phyloP scores from a whole-genome alignment of 2,113 vertebrate species.

The Eulemur rufifrons region DNA sequence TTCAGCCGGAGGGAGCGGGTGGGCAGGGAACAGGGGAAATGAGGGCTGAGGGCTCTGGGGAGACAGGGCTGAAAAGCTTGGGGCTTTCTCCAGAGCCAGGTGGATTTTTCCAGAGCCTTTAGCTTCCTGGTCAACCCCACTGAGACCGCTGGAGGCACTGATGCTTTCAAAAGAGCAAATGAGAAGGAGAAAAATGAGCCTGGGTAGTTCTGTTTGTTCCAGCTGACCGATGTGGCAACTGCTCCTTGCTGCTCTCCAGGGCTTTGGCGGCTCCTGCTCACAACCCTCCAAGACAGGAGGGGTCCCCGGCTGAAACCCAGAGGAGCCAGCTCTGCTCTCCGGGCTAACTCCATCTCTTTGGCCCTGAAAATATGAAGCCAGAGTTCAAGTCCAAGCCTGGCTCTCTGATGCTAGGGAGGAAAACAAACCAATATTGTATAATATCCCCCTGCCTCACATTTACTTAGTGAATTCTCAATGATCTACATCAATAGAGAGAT shows the following conservation, averaged over 20 bases:
- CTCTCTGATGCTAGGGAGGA: neutral
- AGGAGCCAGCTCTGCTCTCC: neutral
- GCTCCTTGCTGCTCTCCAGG: neutral
- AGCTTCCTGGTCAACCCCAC: neutral
- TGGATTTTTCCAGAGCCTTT: neutral
- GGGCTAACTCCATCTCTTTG: neutral
- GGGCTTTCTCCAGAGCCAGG: neutral
- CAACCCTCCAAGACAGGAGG: neutral
- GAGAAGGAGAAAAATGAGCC: slow-evolving; percentile 20
- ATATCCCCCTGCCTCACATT: neutral
- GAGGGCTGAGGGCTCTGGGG: neutral
- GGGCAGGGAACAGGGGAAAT: neutral
- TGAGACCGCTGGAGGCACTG: neutral
- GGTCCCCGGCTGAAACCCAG: neutral
- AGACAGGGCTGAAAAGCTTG: neutral
- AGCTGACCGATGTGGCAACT: neutral
- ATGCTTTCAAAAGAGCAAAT: slow-evolving; percentile 43
- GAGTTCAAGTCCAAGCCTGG: neutral
- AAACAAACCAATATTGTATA: neutral
- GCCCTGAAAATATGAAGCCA: neutral
- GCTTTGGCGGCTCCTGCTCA: neutral
- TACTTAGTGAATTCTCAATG: neutral
- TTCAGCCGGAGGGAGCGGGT: neutral
- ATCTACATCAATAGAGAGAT: neutral
- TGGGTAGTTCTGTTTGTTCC: neutral